Evolutionary conservation across 1,140 invertebrate genomes (phyloP).

Genomic region (Danaus plexippus): DNA sequence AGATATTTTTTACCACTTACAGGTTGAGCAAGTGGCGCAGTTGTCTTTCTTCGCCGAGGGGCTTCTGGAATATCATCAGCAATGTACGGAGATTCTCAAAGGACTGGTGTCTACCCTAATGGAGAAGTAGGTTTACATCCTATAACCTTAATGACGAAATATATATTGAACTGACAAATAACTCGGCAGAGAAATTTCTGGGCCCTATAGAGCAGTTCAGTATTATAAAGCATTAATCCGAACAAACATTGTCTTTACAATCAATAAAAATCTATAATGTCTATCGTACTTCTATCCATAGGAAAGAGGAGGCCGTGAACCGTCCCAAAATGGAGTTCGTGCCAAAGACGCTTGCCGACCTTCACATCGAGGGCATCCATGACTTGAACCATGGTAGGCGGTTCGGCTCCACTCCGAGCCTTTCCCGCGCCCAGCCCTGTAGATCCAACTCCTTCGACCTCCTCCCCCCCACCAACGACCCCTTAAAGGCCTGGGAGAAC

Average conservation of each 20-base stretch:
- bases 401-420: conserved; percentile 64
- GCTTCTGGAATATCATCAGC: conserved; percentile 95
- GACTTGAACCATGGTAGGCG: conserved; percentile 69
- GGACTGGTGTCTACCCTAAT: conserved; percentile 87
- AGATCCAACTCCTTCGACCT: conserved; percentile 34
- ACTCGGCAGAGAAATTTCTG: too few species aligned
- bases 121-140: conserved; percentile 81
- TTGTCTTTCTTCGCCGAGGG: conserved; percentile 95
- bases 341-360: conserved; percentile 92
- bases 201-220: too few species aligned
- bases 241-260: too few species aligned
- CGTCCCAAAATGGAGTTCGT: conserved; percentile 93
- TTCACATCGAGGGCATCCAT: conserved; percentile 82
- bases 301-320: conserved; percentile 90
- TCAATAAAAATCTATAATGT: too few species aligned
- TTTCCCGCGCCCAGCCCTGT: conserved; percentile 39
- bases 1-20: conserved; percentile 11
- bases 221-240: too few species aligned
- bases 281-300: conserved; percentile 42
- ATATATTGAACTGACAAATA: too few species aligned
- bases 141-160: too few species aligned
- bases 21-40: conserved; percentile 98
- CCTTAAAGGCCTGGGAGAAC: conserved; percentile 43
- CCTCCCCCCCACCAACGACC: conserved; percentile 44
- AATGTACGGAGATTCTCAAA: conserved; percentile 93